phyloP scores from a whole-genome alignment of 2,113 vertebrate species.

The Tamias sibiricus region DNA sequence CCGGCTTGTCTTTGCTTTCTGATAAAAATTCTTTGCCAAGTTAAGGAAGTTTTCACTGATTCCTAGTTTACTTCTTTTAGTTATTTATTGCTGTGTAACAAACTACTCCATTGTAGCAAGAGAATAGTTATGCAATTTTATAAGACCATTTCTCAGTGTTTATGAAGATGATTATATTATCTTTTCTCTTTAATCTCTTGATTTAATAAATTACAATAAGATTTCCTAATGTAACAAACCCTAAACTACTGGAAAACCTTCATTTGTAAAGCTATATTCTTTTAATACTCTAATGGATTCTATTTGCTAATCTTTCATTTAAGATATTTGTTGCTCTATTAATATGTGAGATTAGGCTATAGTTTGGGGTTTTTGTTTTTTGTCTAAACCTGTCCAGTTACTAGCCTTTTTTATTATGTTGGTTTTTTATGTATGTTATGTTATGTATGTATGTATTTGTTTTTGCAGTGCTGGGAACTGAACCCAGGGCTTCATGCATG shows the following conservation, averaged over 20 bases:
- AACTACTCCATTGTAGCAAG: constrained; percentile 28
- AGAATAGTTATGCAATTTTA: constrained; percentile 52
- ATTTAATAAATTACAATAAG: constrained; percentile 54
- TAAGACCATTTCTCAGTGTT: constrained; percentile 54
- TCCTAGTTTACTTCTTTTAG: constrained; percentile 53
- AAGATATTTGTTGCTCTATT: constrained; percentile 36
- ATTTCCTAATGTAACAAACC: constrained; percentile 43
- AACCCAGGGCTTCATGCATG: background rate
- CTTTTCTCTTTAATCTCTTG: constrained; percentile 54
- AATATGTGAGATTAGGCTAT: constrained; percentile 47
- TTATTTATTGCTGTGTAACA: constrained; percentile 48
- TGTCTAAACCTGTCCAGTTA: constrained; percentile 23
- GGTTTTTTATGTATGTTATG: too few species aligned
- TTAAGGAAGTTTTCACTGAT: constrained; percentile 42
- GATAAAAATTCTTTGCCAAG: constrained; percentile 61
- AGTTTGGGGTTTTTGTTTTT: background rate
- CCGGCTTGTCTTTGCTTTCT: constrained; percentile 58
- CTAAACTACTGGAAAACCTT: background rate
- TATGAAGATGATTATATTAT: constrained; percentile 11
- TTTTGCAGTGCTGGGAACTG: too few species aligned
- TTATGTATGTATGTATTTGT: too few species aligned
- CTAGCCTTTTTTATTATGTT: background rate
- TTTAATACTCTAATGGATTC: constrained; percentile 44
- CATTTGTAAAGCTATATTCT: constrained; percentile 44
- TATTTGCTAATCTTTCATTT: constrained; percentile 34